phyloP scores from a whole-genome alignment of 30 jellyfish, hydroid and myxozoan genomes.

The Aurelia sp. region DNA sequence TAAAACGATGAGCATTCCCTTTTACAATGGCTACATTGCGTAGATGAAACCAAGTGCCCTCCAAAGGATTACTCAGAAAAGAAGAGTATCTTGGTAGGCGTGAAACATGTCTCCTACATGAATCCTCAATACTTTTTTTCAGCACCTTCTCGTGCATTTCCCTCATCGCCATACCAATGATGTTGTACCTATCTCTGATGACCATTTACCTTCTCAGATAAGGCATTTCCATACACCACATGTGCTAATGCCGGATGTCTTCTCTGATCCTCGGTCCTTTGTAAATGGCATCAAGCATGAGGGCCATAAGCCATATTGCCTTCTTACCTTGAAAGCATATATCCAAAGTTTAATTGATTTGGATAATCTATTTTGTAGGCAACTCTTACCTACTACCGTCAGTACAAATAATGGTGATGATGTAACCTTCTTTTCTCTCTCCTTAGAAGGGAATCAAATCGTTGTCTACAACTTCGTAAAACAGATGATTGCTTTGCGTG shows the following conservation, averaged over 20 bases:
- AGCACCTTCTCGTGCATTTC: background rate
- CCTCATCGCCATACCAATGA: background rate
- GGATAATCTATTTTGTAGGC: background rate
- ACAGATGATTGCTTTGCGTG: background rate
- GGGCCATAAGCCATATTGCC: background rate
- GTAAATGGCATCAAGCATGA: background rate
- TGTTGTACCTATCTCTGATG: background rate
- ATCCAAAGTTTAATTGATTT: background rate
- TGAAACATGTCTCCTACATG: background rate
- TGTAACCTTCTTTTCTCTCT: too few relatives aligned
- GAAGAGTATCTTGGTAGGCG: background rate
- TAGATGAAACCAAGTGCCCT: background rate
- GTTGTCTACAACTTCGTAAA: background rate
- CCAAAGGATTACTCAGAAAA: background rate
- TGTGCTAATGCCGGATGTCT: background rate
- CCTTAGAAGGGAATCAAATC: background rate
- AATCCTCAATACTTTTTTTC: constrained; percentile 16
- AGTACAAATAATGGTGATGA: background rate
- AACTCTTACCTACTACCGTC: background rate
- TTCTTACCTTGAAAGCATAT: background rate
- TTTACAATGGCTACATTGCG: background rate
- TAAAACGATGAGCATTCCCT: background rate
- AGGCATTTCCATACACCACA: background rate
- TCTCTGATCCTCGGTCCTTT: background rate
- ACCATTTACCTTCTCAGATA: background rate